These are phyloP conservation scores for Actinopyga echinites DNA, from an alignment of 53 echinoderm and acorn worm species.

Conservation along the genomic window DNA sequence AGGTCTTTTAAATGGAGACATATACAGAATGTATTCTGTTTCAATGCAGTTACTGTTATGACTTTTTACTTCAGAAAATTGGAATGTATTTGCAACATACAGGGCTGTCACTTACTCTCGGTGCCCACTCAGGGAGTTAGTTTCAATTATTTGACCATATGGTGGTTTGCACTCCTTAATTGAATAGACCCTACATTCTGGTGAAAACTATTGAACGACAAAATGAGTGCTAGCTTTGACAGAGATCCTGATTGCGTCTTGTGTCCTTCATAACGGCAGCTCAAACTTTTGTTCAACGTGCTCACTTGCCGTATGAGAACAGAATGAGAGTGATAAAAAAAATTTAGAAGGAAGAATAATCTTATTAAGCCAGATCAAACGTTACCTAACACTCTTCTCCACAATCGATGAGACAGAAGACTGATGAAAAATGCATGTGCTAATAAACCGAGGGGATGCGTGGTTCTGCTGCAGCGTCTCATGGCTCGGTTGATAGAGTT, in stretches of 20 bases:
- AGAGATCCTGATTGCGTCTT: neutral
- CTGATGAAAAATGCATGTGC: conserved; percentile 32
- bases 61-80: too few species aligned
- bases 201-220: conserved; percentile 13
- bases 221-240: neutral
- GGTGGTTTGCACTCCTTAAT: conserved; percentile 11
- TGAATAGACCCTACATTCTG: conserved; percentile 12
- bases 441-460: neutral
- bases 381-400: conserved; percentile 18
- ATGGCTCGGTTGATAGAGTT: too few species aligned
- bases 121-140: neutral
- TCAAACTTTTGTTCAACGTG: neutral
- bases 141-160: conserved; percentile 35
- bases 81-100: too few species aligned
- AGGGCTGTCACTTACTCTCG: too few species aligned
- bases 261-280: conserved; percentile 7
- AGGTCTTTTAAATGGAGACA: too few species aligned
- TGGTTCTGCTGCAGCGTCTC: too few species aligned
- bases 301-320: too few species aligned
- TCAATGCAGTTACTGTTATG: too few species aligned
- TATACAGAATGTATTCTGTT: too few species aligned
- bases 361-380: conserved; percentile 14
- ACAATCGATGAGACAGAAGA: neutral
- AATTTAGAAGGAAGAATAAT: neutral
- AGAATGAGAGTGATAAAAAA: neutral